Conservation (phyloP, 1,140 invertebrate genomes). For the Leptonema lineaticorne region DNA sequence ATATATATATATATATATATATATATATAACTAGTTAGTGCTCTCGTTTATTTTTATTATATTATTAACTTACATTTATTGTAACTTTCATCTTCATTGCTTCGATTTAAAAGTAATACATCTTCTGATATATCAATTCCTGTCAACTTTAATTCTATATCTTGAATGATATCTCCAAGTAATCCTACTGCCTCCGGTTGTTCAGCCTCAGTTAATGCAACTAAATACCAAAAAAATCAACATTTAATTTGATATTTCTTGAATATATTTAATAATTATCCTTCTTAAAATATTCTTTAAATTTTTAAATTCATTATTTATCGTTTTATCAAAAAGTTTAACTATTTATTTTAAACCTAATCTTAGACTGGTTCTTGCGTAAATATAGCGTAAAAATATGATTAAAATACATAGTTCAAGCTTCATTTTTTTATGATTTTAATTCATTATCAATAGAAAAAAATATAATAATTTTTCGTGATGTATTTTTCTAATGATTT, state of each 20-base stretch:
- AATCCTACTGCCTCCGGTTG: slow-evolving; percentile 48
- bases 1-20: too few relatives aligned
- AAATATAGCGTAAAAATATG: neutral
- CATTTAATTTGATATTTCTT: neutral
- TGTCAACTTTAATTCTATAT: slow-evolving; percentile 44
- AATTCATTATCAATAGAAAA: too few relatives aligned
- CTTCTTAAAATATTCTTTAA: too few relatives aligned
- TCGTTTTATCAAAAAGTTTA: neutral
- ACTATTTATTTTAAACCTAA: slow-evolving; percentile 5
- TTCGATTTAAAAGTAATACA: slow-evolving; percentile 48
- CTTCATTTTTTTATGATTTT: neutral
- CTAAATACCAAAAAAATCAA: slow-evolving; percentile 5
- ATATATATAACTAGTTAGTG: too few relatives aligned
- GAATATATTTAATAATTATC: neutral
- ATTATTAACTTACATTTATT: slow-evolving; percentile 42
- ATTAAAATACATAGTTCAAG: neutral
- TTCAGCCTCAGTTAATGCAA: slow-evolving; percentile 46
- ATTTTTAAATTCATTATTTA: too few relatives aligned
- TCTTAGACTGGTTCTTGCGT: slow-evolving; percentile 7
- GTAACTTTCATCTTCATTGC: slow-evolving; percentile 49
- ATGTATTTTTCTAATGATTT: too few relatives aligned
- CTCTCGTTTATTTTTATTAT: neutral
- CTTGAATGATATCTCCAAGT: slow-evolving; percentile 48
- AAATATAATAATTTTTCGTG: too few relatives aligned
- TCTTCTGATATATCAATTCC: slow-evolving; percentile 42